These are phyloP conservation scores for Micronycteris hirsuta DNA, from an alignment of 2,113 vertebrate species.

Conservation along the genomic window DNA sequence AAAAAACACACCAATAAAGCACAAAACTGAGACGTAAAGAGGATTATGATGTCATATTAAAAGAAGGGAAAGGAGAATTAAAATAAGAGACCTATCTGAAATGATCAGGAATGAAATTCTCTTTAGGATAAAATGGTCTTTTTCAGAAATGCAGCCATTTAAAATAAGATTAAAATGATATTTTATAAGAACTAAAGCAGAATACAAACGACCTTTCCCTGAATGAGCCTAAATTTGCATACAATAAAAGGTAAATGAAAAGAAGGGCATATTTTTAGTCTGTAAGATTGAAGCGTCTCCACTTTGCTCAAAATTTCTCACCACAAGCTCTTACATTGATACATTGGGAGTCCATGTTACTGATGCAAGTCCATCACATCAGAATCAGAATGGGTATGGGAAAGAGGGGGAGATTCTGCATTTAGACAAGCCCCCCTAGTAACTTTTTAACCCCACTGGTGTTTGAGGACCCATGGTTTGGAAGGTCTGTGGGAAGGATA, in stretches of 20 bases:
- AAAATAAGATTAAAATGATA: slow-evolving; percentile 54
- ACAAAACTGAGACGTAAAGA: slow-evolving; percentile 42
- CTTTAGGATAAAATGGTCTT: slow-evolving; percentile 27
- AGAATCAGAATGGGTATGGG: neutral
- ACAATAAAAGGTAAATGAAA: slow-evolving; percentile 30
- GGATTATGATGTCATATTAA: slow-evolving; percentile 34
- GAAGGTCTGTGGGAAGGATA: neutral
- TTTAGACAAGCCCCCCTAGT: neutral
- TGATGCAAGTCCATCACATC: neutral
- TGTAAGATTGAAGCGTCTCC: slow-evolving; percentile 9
- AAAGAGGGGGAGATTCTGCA: neutral
- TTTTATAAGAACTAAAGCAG: slow-evolving; percentile 53
- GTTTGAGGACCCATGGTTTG: neutral
- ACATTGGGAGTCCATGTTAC: neutral
- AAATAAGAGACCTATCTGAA: slow-evolving; percentile 50
- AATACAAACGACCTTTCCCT: slow-evolving; percentile 38
- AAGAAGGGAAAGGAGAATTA: slow-evolving; percentile 48
- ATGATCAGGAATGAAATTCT: slow-evolving; percentile 59
- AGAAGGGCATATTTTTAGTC: neutral
- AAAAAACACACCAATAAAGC: slow-evolving; percentile 36
- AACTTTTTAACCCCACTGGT: neutral
- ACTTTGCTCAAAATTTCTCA: neutral
- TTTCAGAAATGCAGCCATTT: slow-evolving; percentile 29
- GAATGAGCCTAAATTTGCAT: slow-evolving; percentile 47
- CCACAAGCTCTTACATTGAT: neutral